Base-by-base conservation (phyloP, 2,797 vertebrate genomes). In the Microhierax caerulescens region DNA sequence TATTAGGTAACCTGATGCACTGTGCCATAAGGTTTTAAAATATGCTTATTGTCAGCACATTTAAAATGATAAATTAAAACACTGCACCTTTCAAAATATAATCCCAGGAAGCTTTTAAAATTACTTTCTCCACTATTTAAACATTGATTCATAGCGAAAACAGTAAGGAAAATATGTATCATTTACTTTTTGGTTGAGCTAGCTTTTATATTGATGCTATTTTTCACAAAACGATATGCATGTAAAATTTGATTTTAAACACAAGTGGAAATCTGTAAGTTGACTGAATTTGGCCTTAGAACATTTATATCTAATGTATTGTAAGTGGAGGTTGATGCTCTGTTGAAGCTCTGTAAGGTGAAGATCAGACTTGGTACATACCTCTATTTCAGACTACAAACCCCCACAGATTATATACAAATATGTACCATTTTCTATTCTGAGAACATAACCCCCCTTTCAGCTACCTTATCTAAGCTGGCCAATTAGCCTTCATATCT, bases 1-100 rank as follows among this genome's bases (percentile, higher is more conserved):
- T 98, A 98, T 97, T 95, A 98, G 94, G 96, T 96, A 98, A 98
- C 96, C 92, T 65, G 85, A 98, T 96, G 95, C 80, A 78, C 83
- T 96, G 84, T 86, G 17, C 65, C 92, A 85, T 77, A 97, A 94
- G 88, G 92, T 86, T 96, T 95, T 95, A 95, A 96, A 97, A 98
- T 96, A 39, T 95, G 68, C 90, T 95, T 93, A 56, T 77, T 97
- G 93, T 98, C 98, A 98, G 98, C 97, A 97, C 80, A 96, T 97
- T 96, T 95, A 74, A 92, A 94, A 54, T 88, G 60, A 97, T 88
- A 96, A 96, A 97, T 91, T 74, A 91, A 87, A 93, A 79, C 30
- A 78, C 11, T 28, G 12, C 20, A 75, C 13, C 63, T 92, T 95
- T 72, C 81, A 94, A 94, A 84, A 93, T 94, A 60, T 53, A 77